These are phyloP conservation scores for Aptenodytes forsteri DNA, from an alignment of 2,113 vertebrate genomes.

Conservation along the genomic window DNA sequence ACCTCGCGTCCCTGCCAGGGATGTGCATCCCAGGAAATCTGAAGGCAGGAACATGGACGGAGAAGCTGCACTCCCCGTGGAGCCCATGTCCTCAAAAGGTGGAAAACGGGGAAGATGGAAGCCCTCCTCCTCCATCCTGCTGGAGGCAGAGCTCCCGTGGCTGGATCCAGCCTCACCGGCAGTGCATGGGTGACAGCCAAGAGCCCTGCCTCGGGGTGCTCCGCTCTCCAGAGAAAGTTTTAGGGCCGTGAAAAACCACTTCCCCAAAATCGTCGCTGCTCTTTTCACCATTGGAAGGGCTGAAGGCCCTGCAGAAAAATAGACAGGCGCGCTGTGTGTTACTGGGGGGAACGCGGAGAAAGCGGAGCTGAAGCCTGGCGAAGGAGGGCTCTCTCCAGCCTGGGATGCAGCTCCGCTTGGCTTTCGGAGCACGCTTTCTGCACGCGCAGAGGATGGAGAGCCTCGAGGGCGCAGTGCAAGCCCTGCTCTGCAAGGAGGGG, in stretches of 20 bases:
- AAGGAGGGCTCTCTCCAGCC: neutral
- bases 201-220: neutral
- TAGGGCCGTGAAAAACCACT: neutral
- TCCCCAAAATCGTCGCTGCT: neutral
- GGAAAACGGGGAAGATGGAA: neutral
- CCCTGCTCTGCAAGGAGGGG: neutral
- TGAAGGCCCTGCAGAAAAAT: neutral
- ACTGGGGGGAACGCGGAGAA: neutral
- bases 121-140: neutral
- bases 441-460: neutral
- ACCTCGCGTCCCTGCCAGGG: neutral
- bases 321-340: neutral
- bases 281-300: neutral
- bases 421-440: neutral
- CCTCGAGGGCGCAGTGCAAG: neutral
- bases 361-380: rapidly evolving
- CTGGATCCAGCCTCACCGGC: rapidly evolving
- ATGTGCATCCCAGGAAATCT: neutral
- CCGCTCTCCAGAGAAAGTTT: neutral
- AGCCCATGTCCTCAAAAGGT: neutral
- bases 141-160: neutral
- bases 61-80: neutral
- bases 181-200: rapidly evolving
- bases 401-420: neutral
- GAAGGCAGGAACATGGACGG: neutral